Evolutionary conservation across 1,140 invertebrate species (phyloP).

Genomic region (Musca vetustissima): DNA sequence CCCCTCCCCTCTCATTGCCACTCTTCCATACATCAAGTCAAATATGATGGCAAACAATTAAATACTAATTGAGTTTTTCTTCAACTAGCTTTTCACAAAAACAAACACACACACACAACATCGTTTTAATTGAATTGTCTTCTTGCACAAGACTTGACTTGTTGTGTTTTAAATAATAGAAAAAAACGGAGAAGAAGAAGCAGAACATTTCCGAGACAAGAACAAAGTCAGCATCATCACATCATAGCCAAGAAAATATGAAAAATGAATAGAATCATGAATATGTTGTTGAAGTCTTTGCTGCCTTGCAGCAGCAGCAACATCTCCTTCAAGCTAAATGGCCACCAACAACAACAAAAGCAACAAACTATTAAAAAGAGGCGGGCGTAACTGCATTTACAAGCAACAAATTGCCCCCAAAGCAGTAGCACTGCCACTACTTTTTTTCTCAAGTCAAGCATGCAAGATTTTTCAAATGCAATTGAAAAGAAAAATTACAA

Average conservation of each 20-base stretch:
- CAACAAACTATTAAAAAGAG: too few relatives aligned
- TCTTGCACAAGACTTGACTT: neutral
- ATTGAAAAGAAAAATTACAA: neutral
- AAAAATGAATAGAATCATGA: too few relatives aligned
- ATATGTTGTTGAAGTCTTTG: too few relatives aligned
- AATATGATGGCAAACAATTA: conserved; percentile 1
- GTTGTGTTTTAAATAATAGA: conserved; percentile 5
- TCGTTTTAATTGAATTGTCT: conserved; percentile 16
- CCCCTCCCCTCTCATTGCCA: neutral
- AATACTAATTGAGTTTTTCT: conserved; percentile 13
- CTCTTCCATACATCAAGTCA: neutral
- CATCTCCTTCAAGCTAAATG: too few relatives aligned
- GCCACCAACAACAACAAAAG: too few relatives aligned
- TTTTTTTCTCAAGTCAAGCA: neutral
- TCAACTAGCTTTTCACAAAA: neutral
- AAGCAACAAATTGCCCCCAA: too few relatives aligned
- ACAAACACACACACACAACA: neutral
- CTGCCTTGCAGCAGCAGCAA: too few relatives aligned
- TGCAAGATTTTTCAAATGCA: conserved; percentile 4
- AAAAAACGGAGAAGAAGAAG: neutral
- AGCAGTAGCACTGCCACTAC: too few relatives aligned
- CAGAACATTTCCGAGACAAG: neutral
- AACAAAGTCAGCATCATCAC: neutral
- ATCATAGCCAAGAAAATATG: too few relatives aligned
- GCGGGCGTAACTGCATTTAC: too few relatives aligned